phyloP scores from a whole-genome alignment of 2,797 vertebrate genomes.

The Galaxias olidus region DNA sequence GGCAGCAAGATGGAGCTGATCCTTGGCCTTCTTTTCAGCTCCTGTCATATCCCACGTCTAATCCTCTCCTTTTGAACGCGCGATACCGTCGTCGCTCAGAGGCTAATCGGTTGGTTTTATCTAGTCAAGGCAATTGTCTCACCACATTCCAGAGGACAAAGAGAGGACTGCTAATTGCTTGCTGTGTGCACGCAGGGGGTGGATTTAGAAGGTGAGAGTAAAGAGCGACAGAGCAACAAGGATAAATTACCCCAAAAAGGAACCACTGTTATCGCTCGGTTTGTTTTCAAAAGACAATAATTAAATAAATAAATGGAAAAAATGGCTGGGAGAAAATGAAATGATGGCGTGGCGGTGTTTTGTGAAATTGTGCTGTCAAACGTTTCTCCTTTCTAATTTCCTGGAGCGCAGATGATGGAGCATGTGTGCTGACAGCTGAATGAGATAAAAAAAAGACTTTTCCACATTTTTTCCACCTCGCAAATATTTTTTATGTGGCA shows the following conservation, averaged over 20 bases:
- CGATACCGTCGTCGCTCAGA: slow-evolving; percentile 16
- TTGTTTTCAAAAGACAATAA: slow-evolving; percentile 65
- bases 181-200: slow-evolving; percentile 23
- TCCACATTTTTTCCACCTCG: slow-evolving; percentile 33
- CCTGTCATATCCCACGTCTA: slow-evolving; percentile 13
- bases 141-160: slow-evolving; percentile 9
- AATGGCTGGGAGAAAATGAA: slow-evolving; percentile 67
- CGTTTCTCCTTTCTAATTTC: slow-evolving; percentile 76
- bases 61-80: slow-evolving; percentile 25
- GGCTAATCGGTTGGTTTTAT: slow-evolving; percentile 31
- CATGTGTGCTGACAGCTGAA: slow-evolving; percentile 66
- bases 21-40: slow-evolving; percentile 2
- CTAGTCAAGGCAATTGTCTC: slow-evolving; percentile 18
- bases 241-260: slow-evolving; percentile 53
- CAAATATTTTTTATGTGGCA: slow-evolving; percentile 46
- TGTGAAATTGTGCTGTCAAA: slow-evolving; percentile 80
- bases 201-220: slow-evolving; percentile 23
- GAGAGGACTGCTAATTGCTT: slow-evolving; percentile 11
- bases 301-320: slow-evolving; percentile 64
- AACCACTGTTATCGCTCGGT: slow-evolving; percentile 52
- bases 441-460: slow-evolving; percentile 58
- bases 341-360: slow-evolving; percentile 72
- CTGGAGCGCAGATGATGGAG: slow-evolving; percentile 74
- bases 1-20: neutral
- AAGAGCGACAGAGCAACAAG: slow-evolving; percentile 18